These are phyloP conservation scores for Morinoia aosen DNA, from an alignment of 2,888 invertebrate genomes.

Conservation along the genomic window DNA sequence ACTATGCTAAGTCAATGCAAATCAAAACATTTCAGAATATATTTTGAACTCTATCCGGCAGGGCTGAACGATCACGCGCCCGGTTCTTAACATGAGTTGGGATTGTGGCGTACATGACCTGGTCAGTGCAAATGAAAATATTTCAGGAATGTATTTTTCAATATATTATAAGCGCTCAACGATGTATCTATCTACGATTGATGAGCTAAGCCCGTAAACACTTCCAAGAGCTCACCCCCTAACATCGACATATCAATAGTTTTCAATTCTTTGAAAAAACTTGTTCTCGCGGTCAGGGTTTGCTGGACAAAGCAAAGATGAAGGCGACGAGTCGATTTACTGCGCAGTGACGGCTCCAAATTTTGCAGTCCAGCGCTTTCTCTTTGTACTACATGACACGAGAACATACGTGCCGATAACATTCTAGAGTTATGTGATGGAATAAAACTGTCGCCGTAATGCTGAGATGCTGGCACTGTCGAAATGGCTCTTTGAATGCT, in stretches of 20 bases:
- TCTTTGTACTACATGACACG: background rate
- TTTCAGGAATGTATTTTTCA: too few relatives aligned
- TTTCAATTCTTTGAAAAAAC: background rate
- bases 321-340: background rate
- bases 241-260: background rate
- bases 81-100: too few relatives aligned
- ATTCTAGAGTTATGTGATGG: constrained; percentile 16
- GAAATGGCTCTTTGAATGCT: background rate
- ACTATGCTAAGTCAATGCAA: too few relatives aligned
- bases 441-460: background rate
- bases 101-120: too few relatives aligned
- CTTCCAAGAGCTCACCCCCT: background rate
- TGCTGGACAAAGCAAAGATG: background rate
- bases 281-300: background rate
- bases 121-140: too few relatives aligned
- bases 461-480: background rate
- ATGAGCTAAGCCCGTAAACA: background rate
- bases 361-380: background rate
- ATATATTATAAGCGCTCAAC: background rate
- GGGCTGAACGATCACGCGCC: too few relatives aligned
- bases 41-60: too few relatives aligned
- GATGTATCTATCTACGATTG: background rate
- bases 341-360: background rate
- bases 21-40: too few relatives aligned
- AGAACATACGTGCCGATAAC: background rate